phyloP scores from a whole-genome alignment of 2,113 vertebrate species.

The Perca flavescens region DNA sequence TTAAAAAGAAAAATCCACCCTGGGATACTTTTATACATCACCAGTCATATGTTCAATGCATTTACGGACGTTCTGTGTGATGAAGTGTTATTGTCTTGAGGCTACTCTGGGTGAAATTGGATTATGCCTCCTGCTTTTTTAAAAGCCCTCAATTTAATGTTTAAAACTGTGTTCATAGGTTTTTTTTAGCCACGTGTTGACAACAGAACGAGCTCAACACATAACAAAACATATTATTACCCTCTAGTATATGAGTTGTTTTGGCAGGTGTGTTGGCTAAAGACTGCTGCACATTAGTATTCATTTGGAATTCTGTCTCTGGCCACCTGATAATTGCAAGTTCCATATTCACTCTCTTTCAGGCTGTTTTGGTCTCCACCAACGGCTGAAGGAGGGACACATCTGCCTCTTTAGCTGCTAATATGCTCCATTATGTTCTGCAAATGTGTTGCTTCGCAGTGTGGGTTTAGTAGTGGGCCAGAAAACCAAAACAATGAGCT shows the following conservation, averaged over 20 bases:
- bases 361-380: not conserved
- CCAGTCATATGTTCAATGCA: not conserved
- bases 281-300: not conserved
- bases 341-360: not conserved
- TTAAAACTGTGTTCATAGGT: no score
- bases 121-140: not conserved
- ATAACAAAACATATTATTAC: not conserved
- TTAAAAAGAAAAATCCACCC: slow-evolving; percentile 1
- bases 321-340: not conserved
- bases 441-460: not conserved
- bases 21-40: not conserved
- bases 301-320: not conserved
- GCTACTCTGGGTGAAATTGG: not conserved
- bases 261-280: not conserved
- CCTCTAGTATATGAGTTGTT: not conserved
- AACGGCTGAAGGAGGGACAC: not conserved
- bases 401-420: not conserved
- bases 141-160: no score
- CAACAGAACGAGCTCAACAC: not conserved
- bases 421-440: not conserved
- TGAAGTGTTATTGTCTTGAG: not conserved
- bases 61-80: not conserved
- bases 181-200: no score
- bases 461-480: not conserved
- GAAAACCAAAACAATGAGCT: no score